A percentile compares a stretch with the other conserved stretches of the same genome.
phyloP scores from a whole-genome alignment of 2,888 invertebrate genomes.

The Gymnoscelis rufifasciata region DNA sequence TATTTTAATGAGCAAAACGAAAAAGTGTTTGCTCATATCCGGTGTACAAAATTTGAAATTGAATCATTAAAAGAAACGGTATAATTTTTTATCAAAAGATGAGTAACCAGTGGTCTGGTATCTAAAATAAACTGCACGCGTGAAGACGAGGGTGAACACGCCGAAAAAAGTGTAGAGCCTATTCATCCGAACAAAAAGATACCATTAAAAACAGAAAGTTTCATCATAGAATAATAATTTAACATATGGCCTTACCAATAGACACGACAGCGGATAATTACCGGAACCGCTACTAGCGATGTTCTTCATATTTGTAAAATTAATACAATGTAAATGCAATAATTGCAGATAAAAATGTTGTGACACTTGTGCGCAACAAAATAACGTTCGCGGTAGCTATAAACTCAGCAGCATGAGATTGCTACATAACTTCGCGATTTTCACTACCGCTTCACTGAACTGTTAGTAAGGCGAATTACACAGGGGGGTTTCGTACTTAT shows the following conservation, averaged over 20 bases:
- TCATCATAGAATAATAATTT: slow-evolving; percentile 52
- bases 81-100: slow-evolving; percentile 33
- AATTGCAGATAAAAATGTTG: slow-evolving; percentile 15
- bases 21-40: slow-evolving; percentile 28
- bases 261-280: slow-evolving; percentile 44
- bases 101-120: slow-evolving; percentile 32
- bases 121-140: slow-evolving; percentile 46
- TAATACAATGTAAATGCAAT: slow-evolving; percentile 2
- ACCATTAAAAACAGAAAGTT: slow-evolving; percentile 51
- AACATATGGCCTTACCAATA: slow-evolving; percentile 55
- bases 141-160: slow-evolving; percentile 28
- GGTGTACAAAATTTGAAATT: slow-evolving; percentile 21
- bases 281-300: neutral
- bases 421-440: slow-evolving; percentile 26
- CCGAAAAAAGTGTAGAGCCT: slow-evolving; percentile 35
- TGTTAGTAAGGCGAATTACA: neutral
- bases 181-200: slow-evolving; percentile 56
- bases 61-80: slow-evolving; percentile 36
- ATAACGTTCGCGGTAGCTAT: slow-evolving; percentile 25
- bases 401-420: slow-evolving; percentile 32
- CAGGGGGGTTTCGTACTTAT: slow-evolving; percentile 1
- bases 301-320: neutral
- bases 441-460: slow-evolving; percentile 12
- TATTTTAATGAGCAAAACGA: slow-evolving; percentile 24
- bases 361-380: slow-evolving; percentile 24